Percentiles rank a stretch among this genome's conserved stretches.
These are phyloP conservation scores for Emydura subglobosa DNA, from an alignment of 2,113 vertebrate species.

Conservation along the genomic window DNA sequence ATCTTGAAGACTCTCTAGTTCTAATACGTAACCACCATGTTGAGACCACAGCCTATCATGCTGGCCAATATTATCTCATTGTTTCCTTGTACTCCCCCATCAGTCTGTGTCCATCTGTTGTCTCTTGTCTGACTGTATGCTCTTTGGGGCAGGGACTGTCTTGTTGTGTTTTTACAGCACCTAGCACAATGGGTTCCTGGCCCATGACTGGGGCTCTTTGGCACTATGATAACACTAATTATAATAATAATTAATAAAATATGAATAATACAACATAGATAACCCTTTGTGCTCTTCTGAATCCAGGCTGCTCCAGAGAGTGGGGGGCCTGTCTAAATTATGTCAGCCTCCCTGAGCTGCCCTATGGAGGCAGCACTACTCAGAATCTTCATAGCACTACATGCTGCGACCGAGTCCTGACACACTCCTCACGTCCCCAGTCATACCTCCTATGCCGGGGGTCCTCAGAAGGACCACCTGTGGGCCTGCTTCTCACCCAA, in stretches of 20 bases:
- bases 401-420: background rate
- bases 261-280: background rate
- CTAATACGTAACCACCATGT: no score
- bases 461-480: background rate
- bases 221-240: background rate
- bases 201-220: background rate
- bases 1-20: no score
- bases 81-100: background rate
- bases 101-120: background rate
- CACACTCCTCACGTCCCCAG: background rate
- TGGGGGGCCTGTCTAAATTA: background rate
- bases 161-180: background rate
- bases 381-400: background rate
- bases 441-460: background rate
- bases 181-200: background rate
- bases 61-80: background rate
- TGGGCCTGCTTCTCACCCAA: background rate
- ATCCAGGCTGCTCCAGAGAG: background rate
- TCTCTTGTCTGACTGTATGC: background rate
- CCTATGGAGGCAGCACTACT: background rate
- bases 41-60: background rate
- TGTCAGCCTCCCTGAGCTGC: background rate
- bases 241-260: background rate
- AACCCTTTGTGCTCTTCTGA: background rate
- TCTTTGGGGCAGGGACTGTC: background rate